phyloP scores from a whole-genome alignment of 2,797 vertebrate species.

The Etheostoma nigrum region DNA sequence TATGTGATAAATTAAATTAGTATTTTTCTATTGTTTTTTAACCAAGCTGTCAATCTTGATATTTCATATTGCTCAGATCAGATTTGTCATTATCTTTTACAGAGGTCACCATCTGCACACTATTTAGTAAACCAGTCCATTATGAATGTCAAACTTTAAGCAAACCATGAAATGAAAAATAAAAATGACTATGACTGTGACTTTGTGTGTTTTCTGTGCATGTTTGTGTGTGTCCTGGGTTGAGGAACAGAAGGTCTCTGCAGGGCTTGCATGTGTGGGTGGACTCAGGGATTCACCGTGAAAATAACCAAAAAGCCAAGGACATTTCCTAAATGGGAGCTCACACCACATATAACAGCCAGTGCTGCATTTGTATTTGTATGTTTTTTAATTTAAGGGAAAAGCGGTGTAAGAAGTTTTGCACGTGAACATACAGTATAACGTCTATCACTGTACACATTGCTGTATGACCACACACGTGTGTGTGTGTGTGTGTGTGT shows the following conservation, averaged over 20 bases:
- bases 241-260: slow-evolving; percentile 89
- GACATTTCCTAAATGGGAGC: slow-evolving; percentile 83
- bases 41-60: background rate
- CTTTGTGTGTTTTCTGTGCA: slow-evolving; percentile 25
- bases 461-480: too few relatives aligned
- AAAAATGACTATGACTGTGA: slow-evolving; percentile 40
- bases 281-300: slow-evolving; percentile 88
- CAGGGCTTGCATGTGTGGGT: slow-evolving; percentile 88
- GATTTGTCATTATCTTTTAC: slow-evolving; percentile 9
- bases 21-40: slow-evolving; percentile 1
- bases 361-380: slow-evolving; percentile 6
- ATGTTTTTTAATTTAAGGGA: background rate
- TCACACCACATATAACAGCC: slow-evolving; percentile 46
- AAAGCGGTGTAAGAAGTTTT: background rate
- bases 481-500: background rate
- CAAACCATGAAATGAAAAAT: slow-evolving; percentile 47
- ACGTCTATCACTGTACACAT: background rate
- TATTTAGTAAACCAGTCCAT: slow-evolving; percentile 33
- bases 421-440: background rate
- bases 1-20: background rate
- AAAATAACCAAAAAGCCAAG: slow-evolving; percentile 86
- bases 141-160: slow-evolving; percentile 42
- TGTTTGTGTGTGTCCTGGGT: slow-evolving; percentile 72
- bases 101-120: slow-evolving; percentile 42
- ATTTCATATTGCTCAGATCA: slow-evolving; percentile 29